Conservation (phyloP, 1,140 invertebrate genomes). For the Venturia canescens region DNA sequence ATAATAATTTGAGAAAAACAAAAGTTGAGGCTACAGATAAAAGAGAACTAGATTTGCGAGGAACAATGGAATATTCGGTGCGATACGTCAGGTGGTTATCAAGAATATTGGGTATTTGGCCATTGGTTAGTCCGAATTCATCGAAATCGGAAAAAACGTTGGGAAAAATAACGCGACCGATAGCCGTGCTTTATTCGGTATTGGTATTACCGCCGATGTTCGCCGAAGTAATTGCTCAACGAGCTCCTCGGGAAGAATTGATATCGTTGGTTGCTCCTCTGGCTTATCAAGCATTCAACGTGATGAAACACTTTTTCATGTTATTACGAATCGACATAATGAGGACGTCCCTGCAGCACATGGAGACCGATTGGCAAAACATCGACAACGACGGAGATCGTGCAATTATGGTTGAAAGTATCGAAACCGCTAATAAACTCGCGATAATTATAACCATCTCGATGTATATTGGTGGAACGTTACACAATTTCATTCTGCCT, state of each 20-base stretch:
- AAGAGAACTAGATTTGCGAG: not conserved
- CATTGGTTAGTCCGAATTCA: not conserved
- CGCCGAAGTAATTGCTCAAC: not conserved
- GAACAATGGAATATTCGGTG: slow-evolving; percentile 7
- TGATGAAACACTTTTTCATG: slow-evolving; percentile 39
- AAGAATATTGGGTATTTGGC: slow-evolving; percentile 40
- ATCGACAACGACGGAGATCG: slow-evolving; percentile 34
- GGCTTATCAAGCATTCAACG: slow-evolving; percentile 6
- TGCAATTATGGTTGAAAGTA: slow-evolving; percentile 25
- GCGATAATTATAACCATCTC: slow-evolving; percentile 50
- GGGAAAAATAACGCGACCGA: not conserved
- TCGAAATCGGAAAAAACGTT: not conserved
- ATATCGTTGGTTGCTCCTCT: slow-evolving; percentile 38
- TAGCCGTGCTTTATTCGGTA: not conserved
- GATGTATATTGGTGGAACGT: slow-evolving; percentile 55
- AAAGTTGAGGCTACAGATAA: not conserved
- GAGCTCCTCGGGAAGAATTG: not conserved
- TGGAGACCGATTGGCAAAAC: slow-evolving; percentile 57
- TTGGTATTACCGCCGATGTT: not conserved
- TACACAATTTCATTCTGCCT: slow-evolving; percentile 28
- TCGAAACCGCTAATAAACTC: slow-evolving; percentile 44
- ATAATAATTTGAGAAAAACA: not conserved
- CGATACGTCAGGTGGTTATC: slow-evolving; percentile 16
- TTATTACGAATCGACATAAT: slow-evolving; percentile 17
- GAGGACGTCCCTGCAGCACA: slow-evolving; percentile 50